A percentile compares a stretch with the other conserved stretches of the same genome.
Conservation (phyloP, 2,888 invertebrate species). For the Drosophila emarginata region DNA sequence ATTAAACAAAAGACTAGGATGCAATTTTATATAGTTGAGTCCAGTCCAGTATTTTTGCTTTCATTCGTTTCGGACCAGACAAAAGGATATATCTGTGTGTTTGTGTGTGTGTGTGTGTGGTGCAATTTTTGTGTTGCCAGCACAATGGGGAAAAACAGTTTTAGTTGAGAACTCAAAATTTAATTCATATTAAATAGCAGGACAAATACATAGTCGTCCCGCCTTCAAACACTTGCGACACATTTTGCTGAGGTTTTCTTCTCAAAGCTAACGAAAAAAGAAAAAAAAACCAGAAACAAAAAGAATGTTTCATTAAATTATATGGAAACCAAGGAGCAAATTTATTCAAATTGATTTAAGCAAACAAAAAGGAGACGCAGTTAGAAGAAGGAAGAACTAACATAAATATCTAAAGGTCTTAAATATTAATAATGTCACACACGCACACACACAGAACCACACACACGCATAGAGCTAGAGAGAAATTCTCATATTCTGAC, state of each 20-base stretch:
- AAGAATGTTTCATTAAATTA: constrained; percentile 57
- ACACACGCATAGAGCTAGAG: constrained; percentile 18
- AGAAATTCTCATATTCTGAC: constrained; percentile 1
- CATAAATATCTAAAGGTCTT: constrained; percentile 35
- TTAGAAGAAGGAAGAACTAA: constrained; percentile 4
- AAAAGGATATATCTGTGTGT: not conserved
- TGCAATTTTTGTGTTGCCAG: constrained; percentile 20
- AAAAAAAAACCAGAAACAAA: constrained; percentile 5
- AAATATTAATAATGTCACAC: constrained; percentile 69
- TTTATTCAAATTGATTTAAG: constrained; percentile 13
- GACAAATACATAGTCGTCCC: constrained; percentile 41
- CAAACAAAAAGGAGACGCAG: constrained; percentile 2
- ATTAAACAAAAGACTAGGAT: constrained; percentile 16
- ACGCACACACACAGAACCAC: constrained; percentile 37
- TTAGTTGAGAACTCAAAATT: constrained; percentile 59
- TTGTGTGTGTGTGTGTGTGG: not conserved
- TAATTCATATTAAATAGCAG: constrained; percentile 70
- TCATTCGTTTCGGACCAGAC: constrained; percentile 9
- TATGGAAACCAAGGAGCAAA: constrained; percentile 26
- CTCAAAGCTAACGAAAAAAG: not conserved
- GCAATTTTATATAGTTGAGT: constrained; percentile 12
- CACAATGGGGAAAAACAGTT: constrained; percentile 42
- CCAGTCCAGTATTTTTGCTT: constrained; percentile 3
- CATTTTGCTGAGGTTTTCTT: not conserved
- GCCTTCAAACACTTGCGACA: not conserved